A percentile compares a stretch with the other conserved stretches of the same genome.
Conservation (phyloP, 2,888 invertebrate genomes). For the Lasioglossum oenotherae region DNA sequence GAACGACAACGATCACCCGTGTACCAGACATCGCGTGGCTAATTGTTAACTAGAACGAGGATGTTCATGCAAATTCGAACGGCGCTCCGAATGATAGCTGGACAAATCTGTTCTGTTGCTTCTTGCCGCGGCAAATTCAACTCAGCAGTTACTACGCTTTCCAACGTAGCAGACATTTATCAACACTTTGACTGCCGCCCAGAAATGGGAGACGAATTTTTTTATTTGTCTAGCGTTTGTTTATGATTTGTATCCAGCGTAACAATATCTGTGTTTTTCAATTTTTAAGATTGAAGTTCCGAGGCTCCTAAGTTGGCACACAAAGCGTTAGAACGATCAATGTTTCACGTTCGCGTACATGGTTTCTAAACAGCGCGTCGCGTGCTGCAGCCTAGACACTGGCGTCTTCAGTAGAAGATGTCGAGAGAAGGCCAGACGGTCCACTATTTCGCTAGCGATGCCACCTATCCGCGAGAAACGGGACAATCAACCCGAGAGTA, state of each 20-base stretch:
- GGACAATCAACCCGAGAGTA: not conserved
- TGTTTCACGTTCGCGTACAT: not conserved
- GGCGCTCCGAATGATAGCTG: not conserved
- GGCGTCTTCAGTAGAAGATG: slow-evolving; percentile 40
- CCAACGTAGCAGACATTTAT: not conserved
- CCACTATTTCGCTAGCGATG: not conserved
- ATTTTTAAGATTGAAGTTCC: too few species aligned
- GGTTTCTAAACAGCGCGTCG: not conserved
- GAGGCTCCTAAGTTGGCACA: too few species aligned
- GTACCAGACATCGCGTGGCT: not conserved
- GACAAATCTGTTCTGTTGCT: not conserved
- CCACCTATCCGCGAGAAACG: not conserved
- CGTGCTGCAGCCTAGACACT: not conserved
- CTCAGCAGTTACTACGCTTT: not conserved
- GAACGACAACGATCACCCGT: slow-evolving; percentile 1
- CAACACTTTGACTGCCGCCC: not conserved
- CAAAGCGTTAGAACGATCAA: not conserved
- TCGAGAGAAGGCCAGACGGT: slow-evolving; percentile 51
- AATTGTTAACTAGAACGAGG: slow-evolving; percentile 7
- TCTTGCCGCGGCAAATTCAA: not conserved
- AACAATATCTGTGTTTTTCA: not conserved
- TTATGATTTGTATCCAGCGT: not conserved
- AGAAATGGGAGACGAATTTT: not conserved
- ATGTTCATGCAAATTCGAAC: slow-evolving; percentile 4
- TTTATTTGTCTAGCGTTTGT: not conserved